Percentiles rank a stretch among this genome's conserved stretches.
phyloP scores from a whole-genome alignment of 2,113 vertebrate genomes.

The Riparia riparia region DNA sequence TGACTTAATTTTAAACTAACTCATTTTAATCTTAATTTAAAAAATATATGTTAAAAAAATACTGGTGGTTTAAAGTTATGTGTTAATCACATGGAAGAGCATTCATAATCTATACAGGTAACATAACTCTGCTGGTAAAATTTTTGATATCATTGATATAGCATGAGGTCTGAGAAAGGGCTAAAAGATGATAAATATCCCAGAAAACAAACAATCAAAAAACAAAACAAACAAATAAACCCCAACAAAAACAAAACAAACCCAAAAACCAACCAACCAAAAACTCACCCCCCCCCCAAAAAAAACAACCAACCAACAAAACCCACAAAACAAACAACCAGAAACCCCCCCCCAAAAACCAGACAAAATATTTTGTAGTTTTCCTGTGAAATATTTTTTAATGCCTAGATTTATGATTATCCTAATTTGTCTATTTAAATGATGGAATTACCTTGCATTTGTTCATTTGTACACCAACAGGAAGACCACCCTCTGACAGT shows the following conservation, averaged over 20 bases:
- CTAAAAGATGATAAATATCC: background rate
- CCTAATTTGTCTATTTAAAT: background rate
- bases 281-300: no score
- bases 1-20: background rate
- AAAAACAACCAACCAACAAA: background rate
- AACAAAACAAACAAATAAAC: background rate
- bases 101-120: background rate
- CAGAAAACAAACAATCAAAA: background rate
- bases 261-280: background rate
- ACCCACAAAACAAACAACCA: background rate
- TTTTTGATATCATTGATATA: background rate
- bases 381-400: background rate
- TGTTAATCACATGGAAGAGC: background rate
- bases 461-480: background rate
- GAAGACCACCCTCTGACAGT: background rate
- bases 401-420: background rate
- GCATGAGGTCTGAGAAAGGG: background rate
- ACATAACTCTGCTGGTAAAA: accelerated
- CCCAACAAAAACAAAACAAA: background rate
- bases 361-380: accelerated
- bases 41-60: background rate
- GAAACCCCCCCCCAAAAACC: background rate
- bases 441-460: background rate
- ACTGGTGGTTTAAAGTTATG: background rate
- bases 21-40: background rate